Percentiles rank a stretch among this genome's conserved stretches.
Conservation (phyloP, 2,888 invertebrate genomes). For the Lathronympha strigana region DNA sequence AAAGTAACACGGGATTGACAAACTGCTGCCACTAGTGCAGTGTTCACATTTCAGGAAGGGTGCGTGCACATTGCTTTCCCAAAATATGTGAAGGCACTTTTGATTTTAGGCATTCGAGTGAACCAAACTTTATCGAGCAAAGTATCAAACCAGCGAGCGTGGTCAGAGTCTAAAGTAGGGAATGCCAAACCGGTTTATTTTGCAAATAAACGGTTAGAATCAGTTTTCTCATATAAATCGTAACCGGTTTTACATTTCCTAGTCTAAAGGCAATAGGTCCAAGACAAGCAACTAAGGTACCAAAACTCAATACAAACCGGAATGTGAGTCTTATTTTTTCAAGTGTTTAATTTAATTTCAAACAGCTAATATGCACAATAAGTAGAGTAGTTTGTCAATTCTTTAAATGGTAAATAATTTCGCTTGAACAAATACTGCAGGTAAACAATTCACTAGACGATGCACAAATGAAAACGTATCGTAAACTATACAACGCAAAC, state of each 20-base stretch:
- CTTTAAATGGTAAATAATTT: slow-evolving; percentile 16
- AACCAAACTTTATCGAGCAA: slow-evolving; percentile 36
- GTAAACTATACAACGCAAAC: slow-evolving; percentile 63
- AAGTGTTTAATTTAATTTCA: slow-evolving; percentile 21
- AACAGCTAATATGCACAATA: slow-evolving; percentile 35
- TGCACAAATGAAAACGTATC: slow-evolving; percentile 47
- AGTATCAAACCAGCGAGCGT: slow-evolving; percentile 36
- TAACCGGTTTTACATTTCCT: too few species aligned
- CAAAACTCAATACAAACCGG: not conserved
- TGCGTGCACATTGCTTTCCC: slow-evolving; percentile 58
- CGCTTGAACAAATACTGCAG: slow-evolving; percentile 19
- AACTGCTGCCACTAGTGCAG: slow-evolving; percentile 52
- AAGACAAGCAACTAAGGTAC: slow-evolving; percentile 8
- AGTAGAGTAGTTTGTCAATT: slow-evolving; percentile 52
- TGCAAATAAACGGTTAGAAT: too few species aligned
- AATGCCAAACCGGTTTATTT: too few species aligned
- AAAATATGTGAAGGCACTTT: slow-evolving; percentile 76
- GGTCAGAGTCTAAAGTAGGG: not conserved
- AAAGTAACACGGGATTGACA: slow-evolving; percentile 61
- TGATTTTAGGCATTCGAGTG: slow-evolving; percentile 59
- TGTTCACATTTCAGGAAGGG: slow-evolving; percentile 43
- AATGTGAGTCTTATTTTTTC: slow-evolving; percentile 4
- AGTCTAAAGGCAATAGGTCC: not conserved
- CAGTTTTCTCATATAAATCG: too few species aligned
- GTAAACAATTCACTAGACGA: slow-evolving; percentile 46